phyloP scores from a whole-genome alignment of 1,140 invertebrate genomes.

The Eciton burchellii region DNA sequence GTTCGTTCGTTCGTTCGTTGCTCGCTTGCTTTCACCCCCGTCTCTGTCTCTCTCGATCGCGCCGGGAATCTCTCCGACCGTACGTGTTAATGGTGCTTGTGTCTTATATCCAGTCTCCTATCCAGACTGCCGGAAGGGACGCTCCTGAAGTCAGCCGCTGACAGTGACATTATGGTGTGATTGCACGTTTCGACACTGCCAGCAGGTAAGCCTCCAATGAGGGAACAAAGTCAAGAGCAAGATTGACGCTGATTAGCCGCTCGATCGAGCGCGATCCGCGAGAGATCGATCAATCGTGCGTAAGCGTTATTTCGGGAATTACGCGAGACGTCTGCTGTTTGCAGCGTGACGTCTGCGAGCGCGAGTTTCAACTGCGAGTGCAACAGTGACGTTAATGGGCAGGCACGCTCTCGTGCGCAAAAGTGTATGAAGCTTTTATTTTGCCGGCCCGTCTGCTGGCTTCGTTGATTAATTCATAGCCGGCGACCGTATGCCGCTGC shows the following conservation, averaged over 20 bases:
- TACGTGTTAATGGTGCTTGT: slow-evolving; percentile 41
- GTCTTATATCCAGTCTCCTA: slow-evolving; percentile 12
- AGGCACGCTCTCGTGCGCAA: neutral
- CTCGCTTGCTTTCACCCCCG: neutral
- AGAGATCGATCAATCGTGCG: neutral
- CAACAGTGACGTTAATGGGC: neutral
- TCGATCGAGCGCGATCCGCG: neutral
- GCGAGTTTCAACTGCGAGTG: neutral
- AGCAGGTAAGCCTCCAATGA: slow-evolving; percentile 23
- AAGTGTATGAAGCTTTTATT: neutral
- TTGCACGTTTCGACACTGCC: slow-evolving; percentile 19
- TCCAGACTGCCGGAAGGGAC: slow-evolving; percentile 1
- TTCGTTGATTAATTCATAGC: neutral
- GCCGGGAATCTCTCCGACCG: slow-evolving; percentile 13
- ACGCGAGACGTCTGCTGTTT: neutral
- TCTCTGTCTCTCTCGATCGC: neutral
- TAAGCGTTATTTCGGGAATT: neutral
- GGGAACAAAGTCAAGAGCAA: slow-evolving; percentile 3
- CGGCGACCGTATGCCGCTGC: too few species aligned
- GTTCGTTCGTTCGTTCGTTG: neutral
- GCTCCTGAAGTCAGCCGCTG: slow-evolving; percentile 20
- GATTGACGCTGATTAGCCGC: neutral
- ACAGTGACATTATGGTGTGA: slow-evolving; percentile 56
- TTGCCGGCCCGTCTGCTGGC: neutral
- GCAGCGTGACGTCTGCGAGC: neutral